Percentiles rank a stretch among this genome's conserved stretches.
Conservation (phyloP, 1,140 invertebrate species). For the Plectrocnemia conspersa region DNA sequence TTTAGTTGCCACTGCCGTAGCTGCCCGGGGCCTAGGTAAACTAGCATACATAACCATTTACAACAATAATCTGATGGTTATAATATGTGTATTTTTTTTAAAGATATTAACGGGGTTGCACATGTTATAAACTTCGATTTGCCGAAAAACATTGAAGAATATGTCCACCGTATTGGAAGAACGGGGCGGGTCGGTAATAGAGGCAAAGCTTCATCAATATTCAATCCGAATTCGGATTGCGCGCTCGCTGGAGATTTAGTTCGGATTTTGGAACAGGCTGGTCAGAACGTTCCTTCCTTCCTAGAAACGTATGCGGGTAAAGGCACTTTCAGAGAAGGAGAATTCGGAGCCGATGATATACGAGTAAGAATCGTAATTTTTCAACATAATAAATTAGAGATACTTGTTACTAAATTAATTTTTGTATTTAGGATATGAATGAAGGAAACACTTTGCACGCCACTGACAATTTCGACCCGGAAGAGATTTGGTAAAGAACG, state of each 20-base stretch:
- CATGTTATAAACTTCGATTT: slow-evolving; percentile 93
- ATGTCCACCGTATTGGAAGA: slow-evolving; percentile 92
- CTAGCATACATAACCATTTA: slow-evolving; percentile 4
- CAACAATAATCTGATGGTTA: slow-evolving; percentile 12
- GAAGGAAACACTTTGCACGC: slow-evolving; percentile 2
- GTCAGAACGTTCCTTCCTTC: slow-evolving; percentile 62
- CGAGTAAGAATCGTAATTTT: slow-evolving; percentile 39
- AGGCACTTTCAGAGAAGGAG: slow-evolving; percentile 41
- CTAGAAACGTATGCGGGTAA: slow-evolving; percentile 43
- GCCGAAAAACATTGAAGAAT: slow-evolving; percentile 83
- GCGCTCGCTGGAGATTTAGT: slow-evolving; percentile 61
- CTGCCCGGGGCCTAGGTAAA: slow-evolving; percentile 76
- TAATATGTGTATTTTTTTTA: slow-evolving; percentile 30
- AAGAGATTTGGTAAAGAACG: slow-evolving; percentile 21
- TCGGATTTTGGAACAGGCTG: slow-evolving; percentile 64
- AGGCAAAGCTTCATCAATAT: slow-evolving; percentile 87
- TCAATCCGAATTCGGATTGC: slow-evolving; percentile 60
- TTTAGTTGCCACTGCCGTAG: slow-evolving; percentile 90
- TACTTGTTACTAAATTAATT: neutral
- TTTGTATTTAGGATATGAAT: neutral
- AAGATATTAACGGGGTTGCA: slow-evolving; percentile 75
- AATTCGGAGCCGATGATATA: slow-evolving; percentile 49
- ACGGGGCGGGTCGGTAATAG: slow-evolving; percentile 91
- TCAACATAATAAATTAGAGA: neutral
- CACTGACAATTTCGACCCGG: slow-evolving; percentile 14